Base-by-base conservation (phyloP, 2,113 vertebrate species). In the Conger conger region DNA sequence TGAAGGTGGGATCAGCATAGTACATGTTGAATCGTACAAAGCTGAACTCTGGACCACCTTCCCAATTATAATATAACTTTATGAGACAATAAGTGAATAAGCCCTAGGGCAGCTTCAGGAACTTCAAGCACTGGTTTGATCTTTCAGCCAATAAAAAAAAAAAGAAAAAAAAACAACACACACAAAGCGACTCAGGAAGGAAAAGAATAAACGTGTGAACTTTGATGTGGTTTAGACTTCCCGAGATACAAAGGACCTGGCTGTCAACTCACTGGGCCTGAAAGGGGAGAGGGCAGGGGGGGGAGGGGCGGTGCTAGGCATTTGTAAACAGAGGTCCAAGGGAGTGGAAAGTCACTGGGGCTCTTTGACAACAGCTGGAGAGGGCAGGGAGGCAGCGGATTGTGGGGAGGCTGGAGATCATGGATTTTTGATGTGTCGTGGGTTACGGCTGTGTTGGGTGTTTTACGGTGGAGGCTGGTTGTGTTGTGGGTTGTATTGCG, bases 261-360 rank as follows among this genome's bases (percentile, higher is more conserved):
- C 57, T 37, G 80, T 20, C 15, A 2, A 6, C 36, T 79, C 37
- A 50, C 42, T 18, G 2, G 11, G 63, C 27, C 6, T 13, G 45
- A 50, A 50, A 50, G 40, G 27, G n/a, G n/a, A n/a, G n/a, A n/a
- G n/a, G n/a, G n/a, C n/a, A n/a, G n/a, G n/a, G n/a, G 27, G 42
- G 57, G 23, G 57, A 13, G 38, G 23, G 3, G 40, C 9, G 60
- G 35, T 30, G 35, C 20, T 38, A 78, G 82, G 68, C 45, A 54
- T 86, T 40, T 53, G 81, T 89, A 76, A 86, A 87, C 84, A 83
- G 6, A 84, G 23, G 36, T 82, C 80, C 37, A 68, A 87, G 84
- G 57, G 20, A 11, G 79, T 84, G 76, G 57, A 80, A 38, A 38
- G 33, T 38, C 76, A 38, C 35, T 38, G 35, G 18, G 35, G 76